phyloP scores from a whole-genome alignment of 2,797 vertebrate genomes.

The Leucoraja ocellata region DNA sequence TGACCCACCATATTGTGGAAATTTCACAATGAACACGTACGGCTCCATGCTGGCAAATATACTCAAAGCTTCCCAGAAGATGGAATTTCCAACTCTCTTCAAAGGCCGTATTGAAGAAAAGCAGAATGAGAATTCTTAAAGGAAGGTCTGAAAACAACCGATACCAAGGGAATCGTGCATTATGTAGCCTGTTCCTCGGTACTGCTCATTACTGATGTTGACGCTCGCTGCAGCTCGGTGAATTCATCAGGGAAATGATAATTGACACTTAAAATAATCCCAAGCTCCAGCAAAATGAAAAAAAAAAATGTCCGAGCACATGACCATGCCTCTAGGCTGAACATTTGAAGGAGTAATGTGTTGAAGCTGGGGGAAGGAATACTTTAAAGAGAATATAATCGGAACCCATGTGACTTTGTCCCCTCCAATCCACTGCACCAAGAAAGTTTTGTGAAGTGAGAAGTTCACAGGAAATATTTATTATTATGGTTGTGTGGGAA shows the following conservation, averaged over 20 bases:
- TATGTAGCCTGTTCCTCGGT: background rate
- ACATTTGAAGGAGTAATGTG: conserved; percentile 5
- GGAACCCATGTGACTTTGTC: background rate
- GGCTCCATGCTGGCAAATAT: background rate
- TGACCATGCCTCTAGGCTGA: background rate
- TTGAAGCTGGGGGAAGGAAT: background rate
- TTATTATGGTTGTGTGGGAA: background rate
- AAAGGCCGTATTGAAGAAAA: background rate
- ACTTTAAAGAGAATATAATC: conserved; percentile 17
- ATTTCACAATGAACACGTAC: too few relatives aligned
- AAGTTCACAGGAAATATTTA: background rate
- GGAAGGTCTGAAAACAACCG: background rate
- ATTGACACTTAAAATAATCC: conserved; percentile 15
- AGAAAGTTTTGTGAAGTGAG: background rate
- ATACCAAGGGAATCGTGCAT: background rate
- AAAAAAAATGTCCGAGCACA: background rate
- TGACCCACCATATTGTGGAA: background rate
- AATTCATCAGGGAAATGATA: conserved; percentile 15
- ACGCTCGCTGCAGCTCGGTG: background rate
- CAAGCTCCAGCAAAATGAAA: background rate
- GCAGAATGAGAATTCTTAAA: background rate
- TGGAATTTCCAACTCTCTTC: background rate
- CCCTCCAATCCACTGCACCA: background rate
- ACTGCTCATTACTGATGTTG: conserved; percentile 18
- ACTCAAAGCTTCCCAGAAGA: background rate